phyloP scores from a whole-genome alignment of 2,113 vertebrate genomes.

The Phalacrocorax carbo region DNA sequence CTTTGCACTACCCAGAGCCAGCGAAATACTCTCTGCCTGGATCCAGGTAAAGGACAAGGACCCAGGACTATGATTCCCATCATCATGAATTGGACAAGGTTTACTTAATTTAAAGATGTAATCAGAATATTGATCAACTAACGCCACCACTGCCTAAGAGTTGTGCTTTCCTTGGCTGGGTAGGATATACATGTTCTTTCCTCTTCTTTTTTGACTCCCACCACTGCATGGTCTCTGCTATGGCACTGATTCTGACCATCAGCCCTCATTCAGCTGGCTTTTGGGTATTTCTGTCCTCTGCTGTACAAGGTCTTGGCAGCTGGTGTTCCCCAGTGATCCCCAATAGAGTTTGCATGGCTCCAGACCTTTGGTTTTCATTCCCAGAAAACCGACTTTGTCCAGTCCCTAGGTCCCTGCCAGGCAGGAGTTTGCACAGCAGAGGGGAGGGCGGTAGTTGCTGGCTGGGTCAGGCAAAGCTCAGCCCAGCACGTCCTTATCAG shows the following conservation, averaged over 20 bases:
- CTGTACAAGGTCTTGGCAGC: neutral
- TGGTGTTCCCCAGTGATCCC: neutral
- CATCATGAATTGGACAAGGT: neutral
- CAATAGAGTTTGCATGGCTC: neutral
- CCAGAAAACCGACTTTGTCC: neutral
- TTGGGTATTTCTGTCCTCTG: neutral
- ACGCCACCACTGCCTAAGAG: neutral
- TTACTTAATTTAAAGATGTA: neutral
- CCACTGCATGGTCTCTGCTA: neutral
- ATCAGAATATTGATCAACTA: neutral
- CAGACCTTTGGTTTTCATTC: neutral
- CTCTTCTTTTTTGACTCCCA: neutral
- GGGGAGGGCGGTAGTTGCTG: rapidly evolving
- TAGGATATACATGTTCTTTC: neutral
- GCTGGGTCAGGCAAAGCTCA: neutral
- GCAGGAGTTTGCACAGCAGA: neutral
- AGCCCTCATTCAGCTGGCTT: neutral
- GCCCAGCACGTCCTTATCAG: neutral
- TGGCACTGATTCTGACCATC: neutral
- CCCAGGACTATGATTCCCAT: neutral
- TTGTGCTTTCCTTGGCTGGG: neutral
- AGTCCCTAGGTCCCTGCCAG: neutral
- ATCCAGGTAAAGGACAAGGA: neutral
- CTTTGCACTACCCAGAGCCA: neutral
- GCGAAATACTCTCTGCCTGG: neutral